Percentiles rank a stretch among this genome's conserved stretches.
These are phyloP conservation scores for Morone chrysops DNA, from an alignment of 2,113 vertebrate species.

Conservation along the genomic window DNA sequence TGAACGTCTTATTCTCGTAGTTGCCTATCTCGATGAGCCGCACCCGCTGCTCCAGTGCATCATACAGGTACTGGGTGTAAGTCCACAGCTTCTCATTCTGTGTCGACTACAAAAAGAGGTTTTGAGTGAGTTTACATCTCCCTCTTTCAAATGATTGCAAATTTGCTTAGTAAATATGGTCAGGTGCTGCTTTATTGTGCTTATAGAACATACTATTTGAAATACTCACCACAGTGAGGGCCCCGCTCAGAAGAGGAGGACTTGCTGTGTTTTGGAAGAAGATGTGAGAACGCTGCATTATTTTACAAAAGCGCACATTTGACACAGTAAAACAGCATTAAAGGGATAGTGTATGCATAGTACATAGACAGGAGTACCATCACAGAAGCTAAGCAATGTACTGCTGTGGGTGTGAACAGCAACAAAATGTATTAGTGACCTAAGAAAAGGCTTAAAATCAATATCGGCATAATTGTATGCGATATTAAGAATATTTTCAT, in stretches of 20 bases:
- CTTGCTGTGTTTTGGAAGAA: slow-evolving; percentile 59
- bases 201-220: not conserved
- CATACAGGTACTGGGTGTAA: slow-evolving; percentile 69
- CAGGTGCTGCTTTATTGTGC: too few species aligned
- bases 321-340: not conserved
- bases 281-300: not conserved
- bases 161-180: not conserved
- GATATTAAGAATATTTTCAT: too few species aligned
- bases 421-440: too few species aligned
- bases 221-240: slow-evolving; percentile 72
- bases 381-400: too few species aligned
- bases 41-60: slow-evolving; percentile 65
- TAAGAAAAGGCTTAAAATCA: too few species aligned
- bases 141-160: not conserved
- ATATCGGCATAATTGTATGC: too few species aligned
- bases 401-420: too few species aligned
- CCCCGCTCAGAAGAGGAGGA: slow-evolving; percentile 75
- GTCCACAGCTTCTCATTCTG: slow-evolving; percentile 67
- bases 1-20: slow-evolving; percentile 52
- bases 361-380: too few species aligned
- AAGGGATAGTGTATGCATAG: too few species aligned
- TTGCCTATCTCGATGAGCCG: slow-evolving; percentile 60
- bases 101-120: slow-evolving; percentile 63
- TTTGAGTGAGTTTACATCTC: not conserved
- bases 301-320: not conserved